Percentiles rank a stretch among this genome's conserved stretches.
Conservation (phyloP, 2,797 vertebrate species). For the Microctenopoma steveboyesi region DNA sequence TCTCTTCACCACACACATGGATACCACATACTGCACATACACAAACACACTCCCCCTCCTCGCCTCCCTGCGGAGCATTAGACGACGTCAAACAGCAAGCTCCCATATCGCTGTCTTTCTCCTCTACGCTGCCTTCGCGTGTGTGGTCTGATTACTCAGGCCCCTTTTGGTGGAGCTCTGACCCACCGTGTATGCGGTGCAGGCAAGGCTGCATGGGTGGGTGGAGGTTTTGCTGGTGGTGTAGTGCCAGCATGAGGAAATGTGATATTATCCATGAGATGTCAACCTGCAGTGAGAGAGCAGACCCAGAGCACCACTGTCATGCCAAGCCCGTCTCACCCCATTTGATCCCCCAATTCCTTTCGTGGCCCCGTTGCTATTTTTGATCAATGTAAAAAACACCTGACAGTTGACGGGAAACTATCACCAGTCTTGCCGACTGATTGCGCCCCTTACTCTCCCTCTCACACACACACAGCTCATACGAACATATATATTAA, state of each 20-base stretch:
- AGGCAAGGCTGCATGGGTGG: slow-evolving; percentile 26
- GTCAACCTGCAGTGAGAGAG: slow-evolving; percentile 59
- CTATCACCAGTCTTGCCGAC: slow-evolving; percentile 51
- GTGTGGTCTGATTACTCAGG: slow-evolving; percentile 77
- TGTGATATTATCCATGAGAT: slow-evolving; percentile 60
- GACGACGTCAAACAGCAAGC: slow-evolving; percentile 36
- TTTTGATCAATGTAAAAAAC: slow-evolving; percentile 66
- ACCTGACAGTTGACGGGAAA: slow-evolving; percentile 56
- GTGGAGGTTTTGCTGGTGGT: slow-evolving; percentile 16
- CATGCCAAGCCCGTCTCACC: slow-evolving; percentile 39
- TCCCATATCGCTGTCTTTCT: slow-evolving; percentile 38
- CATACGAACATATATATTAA: slow-evolving; percentile 26
- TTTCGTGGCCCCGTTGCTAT: slow-evolving; percentile 64
- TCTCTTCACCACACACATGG: slow-evolving; percentile 15
- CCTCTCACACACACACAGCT: slow-evolving; percentile 7
- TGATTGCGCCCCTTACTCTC: background rate
- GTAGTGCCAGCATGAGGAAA: slow-evolving; percentile 68
- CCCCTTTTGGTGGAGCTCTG: slow-evolving; percentile 57
- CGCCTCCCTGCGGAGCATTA: slow-evolving; percentile 35
- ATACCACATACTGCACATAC: background rate
- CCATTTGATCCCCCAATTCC: slow-evolving; percentile 58
- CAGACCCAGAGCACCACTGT: slow-evolving; percentile 26
- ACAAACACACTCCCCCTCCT: slow-evolving; percentile 13
- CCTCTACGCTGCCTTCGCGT: slow-evolving; percentile 34
- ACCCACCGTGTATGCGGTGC: slow-evolving; percentile 60